Evolutionary conservation across 2,888 invertebrate species (phyloP).

Genomic region (Parthenolecanium corni): DNA sequence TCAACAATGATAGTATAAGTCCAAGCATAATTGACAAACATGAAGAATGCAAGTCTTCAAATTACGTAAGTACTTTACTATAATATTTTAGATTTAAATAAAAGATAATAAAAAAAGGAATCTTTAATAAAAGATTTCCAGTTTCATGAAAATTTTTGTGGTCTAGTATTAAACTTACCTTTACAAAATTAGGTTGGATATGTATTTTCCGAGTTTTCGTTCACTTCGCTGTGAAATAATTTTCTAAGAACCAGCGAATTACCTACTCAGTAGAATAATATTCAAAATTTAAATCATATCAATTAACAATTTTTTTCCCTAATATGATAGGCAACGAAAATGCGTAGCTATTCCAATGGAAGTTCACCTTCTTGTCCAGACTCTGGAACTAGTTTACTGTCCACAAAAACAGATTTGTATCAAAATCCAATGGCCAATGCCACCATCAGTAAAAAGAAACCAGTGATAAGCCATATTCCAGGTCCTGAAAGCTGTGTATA

Average conservation of each 20-base stretch:
- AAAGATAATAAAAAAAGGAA: too few species aligned
- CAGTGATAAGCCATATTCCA: conserved; percentile 69
- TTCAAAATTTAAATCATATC: too few species aligned
- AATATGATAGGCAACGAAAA: background rate
- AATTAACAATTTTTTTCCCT: too few species aligned
- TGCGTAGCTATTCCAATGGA: conserved; percentile 7
- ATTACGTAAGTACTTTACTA: conserved; percentile 9
- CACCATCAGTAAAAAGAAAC: conserved; percentile 50
- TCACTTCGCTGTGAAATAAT: too few species aligned
- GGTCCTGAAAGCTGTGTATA: conserved; percentile 83
- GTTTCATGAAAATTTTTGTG: too few species aligned
- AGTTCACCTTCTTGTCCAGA: conserved; percentile 17
- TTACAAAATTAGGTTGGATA: too few species aligned
- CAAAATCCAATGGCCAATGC: conserved; percentile 20
- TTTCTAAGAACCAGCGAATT: too few species aligned
- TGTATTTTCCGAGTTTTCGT: too few species aligned
- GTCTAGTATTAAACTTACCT: too few species aligned
- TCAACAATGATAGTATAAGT: background rate
- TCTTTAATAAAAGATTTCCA: too few species aligned
- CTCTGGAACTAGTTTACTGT: conserved; percentile 9
- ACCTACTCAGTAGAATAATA: too few species aligned
- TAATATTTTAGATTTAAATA: too few species aligned
- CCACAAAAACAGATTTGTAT: conserved; percentile 9
- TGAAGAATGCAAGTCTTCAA: conserved; percentile 1
- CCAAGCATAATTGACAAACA: background rate